Percentiles rank a stretch among this genome's conserved stretches.
phyloP scores from a whole-genome alignment of 2,797 vertebrate species.

The Sebastiscus albofasciatus region DNA sequence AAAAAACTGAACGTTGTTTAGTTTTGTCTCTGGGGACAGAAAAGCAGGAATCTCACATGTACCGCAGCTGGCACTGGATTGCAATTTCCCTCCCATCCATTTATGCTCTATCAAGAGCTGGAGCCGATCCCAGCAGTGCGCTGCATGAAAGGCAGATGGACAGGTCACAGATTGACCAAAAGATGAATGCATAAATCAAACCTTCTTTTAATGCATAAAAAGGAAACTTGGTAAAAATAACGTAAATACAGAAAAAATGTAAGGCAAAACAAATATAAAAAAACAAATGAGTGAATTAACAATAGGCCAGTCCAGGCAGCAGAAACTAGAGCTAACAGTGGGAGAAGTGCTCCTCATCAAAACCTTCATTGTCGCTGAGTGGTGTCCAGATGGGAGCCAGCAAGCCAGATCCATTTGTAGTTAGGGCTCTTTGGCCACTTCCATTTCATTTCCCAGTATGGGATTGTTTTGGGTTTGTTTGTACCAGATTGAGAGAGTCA shows the following conservation, averaged over 20 bases:
- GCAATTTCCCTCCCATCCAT: not conserved
- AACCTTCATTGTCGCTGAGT: slow-evolving; percentile 16
- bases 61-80: not conserved
- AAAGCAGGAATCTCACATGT: not conserved
- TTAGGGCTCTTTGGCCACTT: slow-evolving; percentile 32
- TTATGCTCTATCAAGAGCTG: not conserved
- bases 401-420: slow-evolving; percentile 44
- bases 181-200: not conserved
- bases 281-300: not conserved
- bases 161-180: not conserved
- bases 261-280: not conserved
- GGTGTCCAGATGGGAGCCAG: slow-evolving; percentile 32
- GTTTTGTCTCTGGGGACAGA: not conserved
- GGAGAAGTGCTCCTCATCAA: slow-evolving; percentile 6
- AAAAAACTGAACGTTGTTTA: not conserved
- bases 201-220: not conserved
- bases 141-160: slow-evolving; percentile 8
- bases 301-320: not conserved
- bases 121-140: not conserved
- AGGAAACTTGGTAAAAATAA: not conserved
- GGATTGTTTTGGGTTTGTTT: slow-evolving; percentile 28
- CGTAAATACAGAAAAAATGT: not conserved
- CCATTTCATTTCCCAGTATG: slow-evolving; percentile 43
- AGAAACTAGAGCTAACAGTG: slow-evolving; percentile 8
- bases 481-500: not conserved